Evolutionary conservation across 2,888 invertebrate genomes (phyloP), one percentile per base, ranked within the genome.

Genomic region (Scaptomyza parva): DNA sequence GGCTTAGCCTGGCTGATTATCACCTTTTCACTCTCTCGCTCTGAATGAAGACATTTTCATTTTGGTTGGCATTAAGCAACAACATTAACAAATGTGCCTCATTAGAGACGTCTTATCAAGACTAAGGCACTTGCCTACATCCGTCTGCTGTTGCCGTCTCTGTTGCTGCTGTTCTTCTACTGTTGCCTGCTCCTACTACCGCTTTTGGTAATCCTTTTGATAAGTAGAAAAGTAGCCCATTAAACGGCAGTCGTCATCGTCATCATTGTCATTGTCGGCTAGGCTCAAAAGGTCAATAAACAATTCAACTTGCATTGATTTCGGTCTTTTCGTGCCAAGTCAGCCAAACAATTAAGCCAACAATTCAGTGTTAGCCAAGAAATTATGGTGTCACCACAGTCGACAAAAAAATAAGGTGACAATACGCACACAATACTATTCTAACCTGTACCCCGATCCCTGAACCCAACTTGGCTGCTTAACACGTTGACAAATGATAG

Each of bases 371-470:
- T 64, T 87, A 58, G 79, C 88, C 86, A 72, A 76, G 78, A 88
- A 86, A 88, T 83, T 83, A 68, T 83, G 84, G 86, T 84, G 84
- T 86, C 83, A 84, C 78, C 83, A 69, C 81, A 79, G 66, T 48
- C 26, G 28, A 45, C 37, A 62, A 80, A 20, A 45, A 18, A 47
- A 47, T 18, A n/a, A 47, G 47, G 47, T 30, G 48, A 48, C 33
- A 33, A 69, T 54, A 45, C 60, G 61, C 45, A 63, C 57, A 65
- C 39, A 53, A 47, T 11, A 37, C 17, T 37, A 5, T 24, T 17
- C 14, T 8, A 14, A 30, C 39, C 50, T 35, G 4, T 20, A 8
- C 44, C 24, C 30, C 22, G 14, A 28, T 12, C 8, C 7, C 24
- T 30, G 11, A 22, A 11, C 44, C 44, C 9, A 30, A 40, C 70